These are phyloP conservation scores for Plagodis pulveraria DNA, from an alignment of 2,888 invertebrate species.

Conservation along the genomic window DNA sequence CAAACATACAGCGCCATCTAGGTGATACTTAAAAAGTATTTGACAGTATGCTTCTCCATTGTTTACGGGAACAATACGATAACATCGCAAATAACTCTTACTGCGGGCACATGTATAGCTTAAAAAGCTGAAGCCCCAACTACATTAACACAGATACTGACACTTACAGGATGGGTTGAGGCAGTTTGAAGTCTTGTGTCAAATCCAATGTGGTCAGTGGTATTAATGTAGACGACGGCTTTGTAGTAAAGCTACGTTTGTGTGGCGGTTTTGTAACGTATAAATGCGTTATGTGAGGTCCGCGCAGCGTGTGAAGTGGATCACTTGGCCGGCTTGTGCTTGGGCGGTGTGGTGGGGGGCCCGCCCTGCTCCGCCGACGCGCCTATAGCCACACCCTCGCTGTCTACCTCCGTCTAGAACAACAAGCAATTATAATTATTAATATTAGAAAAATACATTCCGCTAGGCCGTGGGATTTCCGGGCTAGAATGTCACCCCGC, in stretches of 20 bases:
- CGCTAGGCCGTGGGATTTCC: too few relatives aligned
- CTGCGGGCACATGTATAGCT: too few relatives aligned
- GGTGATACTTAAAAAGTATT: too few relatives aligned
- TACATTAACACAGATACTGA: too few relatives aligned
- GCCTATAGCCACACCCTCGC: conserved; percentile 79
- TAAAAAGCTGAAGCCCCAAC: too few relatives aligned
- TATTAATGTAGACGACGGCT: conserved; percentile 6
- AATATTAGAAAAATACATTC: background rate
- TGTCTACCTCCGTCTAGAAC: conserved; percentile 80
- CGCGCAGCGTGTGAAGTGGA: conserved; percentile 33
- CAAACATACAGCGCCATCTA: too few relatives aligned
- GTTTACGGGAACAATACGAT: too few relatives aligned
- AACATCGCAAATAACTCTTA: too few relatives aligned
- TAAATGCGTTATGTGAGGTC: conserved; percentile 20
- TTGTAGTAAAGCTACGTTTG: conserved; percentile 7
- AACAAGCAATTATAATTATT: conserved; percentile 20
- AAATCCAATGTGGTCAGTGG: background rate
- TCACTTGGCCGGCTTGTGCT: conserved; percentile 80
- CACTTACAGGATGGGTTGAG: too few relatives aligned
- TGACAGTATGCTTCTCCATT: too few relatives aligned
- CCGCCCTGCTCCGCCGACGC: conserved; percentile 80
- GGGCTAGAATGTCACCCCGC: too few relatives aligned
- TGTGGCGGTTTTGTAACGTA: conserved; percentile 21
- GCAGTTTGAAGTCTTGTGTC: too few relatives aligned
- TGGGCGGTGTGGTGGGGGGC: conserved; percentile 78